These are phyloP conservation scores for Macrostomum lignano DNA, from an alignment of 1,140 invertebrate species.

Conservation along the genomic window DNA sequence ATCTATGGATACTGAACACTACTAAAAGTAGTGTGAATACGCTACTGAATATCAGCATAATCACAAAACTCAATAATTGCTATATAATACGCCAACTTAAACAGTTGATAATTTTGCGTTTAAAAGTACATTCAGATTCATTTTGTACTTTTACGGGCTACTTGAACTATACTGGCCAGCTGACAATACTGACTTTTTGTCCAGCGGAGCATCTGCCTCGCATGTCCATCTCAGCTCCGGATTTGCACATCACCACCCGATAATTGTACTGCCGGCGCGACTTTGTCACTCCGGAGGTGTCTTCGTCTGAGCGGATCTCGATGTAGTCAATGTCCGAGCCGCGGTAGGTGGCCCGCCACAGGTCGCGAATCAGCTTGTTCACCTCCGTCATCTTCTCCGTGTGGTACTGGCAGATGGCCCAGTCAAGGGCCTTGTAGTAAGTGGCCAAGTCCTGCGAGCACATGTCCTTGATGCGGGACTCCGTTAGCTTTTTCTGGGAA, in stretches of 20 bases:
- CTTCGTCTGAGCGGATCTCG: constrained; percentile 31
- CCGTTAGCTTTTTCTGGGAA: too few species aligned
- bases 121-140: too few species aligned
- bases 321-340: constrained; percentile 37
- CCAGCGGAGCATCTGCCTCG: constrained; percentile 78
- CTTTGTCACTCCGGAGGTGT: constrained; percentile 19
- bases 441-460: constrained; percentile 33
- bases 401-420: constrained; percentile 30
- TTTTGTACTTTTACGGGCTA: too few species aligned
- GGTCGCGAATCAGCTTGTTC: constrained; percentile 54
- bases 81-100: too few species aligned
- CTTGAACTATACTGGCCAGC: too few species aligned
- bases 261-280: constrained; percentile 49
- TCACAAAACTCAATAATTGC: too few species aligned
- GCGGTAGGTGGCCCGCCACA: constrained; percentile 63
- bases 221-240: constrained; percentile 57
- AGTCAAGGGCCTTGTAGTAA: constrained; percentile 51
- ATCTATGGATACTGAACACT: too few species aligned
- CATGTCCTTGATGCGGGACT: too few species aligned
- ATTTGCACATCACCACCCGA: constrained; percentile 26
- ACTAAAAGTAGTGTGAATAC: too few species aligned
- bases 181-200: too few species aligned
- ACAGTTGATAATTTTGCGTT: too few species aligned
- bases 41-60: too few species aligned
- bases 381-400: constrained; percentile 39